These are phyloP conservation scores for Cephalopterus ornatus DNA, from an alignment of 2,113 vertebrate genomes.

Conservation along the genomic window DNA sequence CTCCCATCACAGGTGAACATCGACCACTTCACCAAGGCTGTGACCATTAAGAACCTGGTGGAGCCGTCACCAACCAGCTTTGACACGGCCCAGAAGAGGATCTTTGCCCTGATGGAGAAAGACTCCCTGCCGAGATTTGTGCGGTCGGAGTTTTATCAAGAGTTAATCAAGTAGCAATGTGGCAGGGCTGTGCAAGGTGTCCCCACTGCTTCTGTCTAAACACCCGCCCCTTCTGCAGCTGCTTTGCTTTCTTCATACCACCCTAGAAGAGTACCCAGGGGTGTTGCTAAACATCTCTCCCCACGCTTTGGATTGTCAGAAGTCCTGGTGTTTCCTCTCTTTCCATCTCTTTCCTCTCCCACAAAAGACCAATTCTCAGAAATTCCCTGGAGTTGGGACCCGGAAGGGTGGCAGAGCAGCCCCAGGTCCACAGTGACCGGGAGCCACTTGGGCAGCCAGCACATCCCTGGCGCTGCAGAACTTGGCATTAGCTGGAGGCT, in stretches of 20 bases:
- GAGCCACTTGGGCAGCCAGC: neutral
- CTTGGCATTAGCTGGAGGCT: neutral
- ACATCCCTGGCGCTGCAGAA: accelerated
- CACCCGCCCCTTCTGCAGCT: neutral
- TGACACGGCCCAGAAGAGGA: conserved; percentile 90
- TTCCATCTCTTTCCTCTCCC: neutral
- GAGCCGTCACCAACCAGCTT: conserved; percentile 85
- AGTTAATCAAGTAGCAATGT: conserved; percentile 79
- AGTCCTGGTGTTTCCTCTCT: neutral
- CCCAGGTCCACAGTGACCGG: neutral
- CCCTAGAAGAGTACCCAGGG: neutral
- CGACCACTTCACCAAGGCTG: conserved; percentile 91
- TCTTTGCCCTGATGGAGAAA: conserved; percentile 95
- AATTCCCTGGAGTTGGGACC: neutral
- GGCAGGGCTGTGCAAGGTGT: conserved; percentile 14
- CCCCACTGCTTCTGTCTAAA: conserved; percentile 4
- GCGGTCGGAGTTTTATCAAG: conserved; percentile 86
- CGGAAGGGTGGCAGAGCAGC: neutral
- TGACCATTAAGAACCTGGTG: conserved; percentile 91
- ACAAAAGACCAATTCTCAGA: neutral
- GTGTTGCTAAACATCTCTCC: neutral
- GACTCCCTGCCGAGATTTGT: conserved; percentile 93
- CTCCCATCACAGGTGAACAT: conserved; percentile 87
- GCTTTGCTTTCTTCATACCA: conserved; percentile 20
- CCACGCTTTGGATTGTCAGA: neutral